Evolutionary conservation across 2,888 invertebrate species (phyloP), one percentile per base, ranked within the genome.

Genomic region (Dorcus hopei): DNA sequence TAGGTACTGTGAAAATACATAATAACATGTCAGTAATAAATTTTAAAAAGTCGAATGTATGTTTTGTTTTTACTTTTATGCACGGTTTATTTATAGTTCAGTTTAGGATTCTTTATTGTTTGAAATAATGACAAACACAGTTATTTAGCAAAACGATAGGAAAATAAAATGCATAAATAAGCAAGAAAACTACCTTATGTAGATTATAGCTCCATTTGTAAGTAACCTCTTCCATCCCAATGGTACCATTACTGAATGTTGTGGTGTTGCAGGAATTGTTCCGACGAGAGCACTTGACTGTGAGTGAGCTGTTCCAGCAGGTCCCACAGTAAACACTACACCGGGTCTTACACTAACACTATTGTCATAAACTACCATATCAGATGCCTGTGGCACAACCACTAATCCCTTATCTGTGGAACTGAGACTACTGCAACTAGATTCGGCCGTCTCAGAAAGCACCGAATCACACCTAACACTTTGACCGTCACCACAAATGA

Each of bases 191-290:
- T 76, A 90, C 91, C 90, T 91, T 79, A 89, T 85, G 80, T 91
- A 91, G 73, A 88, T 83, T 76, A 89, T 84, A 77, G 85, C 83
- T 69, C 88, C 88, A 77, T 87, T 87, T 74, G 85, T 85, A 69
- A 85, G 80, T 68, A 87, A 81, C 74, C 92, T 83, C 77, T 87
- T 89, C 91, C 91, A 92, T 65, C 91, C 90, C 70, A 84, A 85
- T 67, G 91, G 90, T 72, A 90, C 86, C 69, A 84, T 72, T 70
- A 77, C 70, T 59, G 70, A 65, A 55, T 69, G 59, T 68, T 66
- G 59, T 16, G 38, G 57, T 39, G 48, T 42, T 16, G 54, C 47
- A n/a, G 59, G 50, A 59, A 66, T 61, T 48, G 65, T 59, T 52
- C 64, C 58, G 38, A 64, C 59, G 45, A 65, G 54, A 23, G 67